phyloP scores from a whole-genome alignment of 2,888 invertebrate species.

The Clunio marinus region DNA sequence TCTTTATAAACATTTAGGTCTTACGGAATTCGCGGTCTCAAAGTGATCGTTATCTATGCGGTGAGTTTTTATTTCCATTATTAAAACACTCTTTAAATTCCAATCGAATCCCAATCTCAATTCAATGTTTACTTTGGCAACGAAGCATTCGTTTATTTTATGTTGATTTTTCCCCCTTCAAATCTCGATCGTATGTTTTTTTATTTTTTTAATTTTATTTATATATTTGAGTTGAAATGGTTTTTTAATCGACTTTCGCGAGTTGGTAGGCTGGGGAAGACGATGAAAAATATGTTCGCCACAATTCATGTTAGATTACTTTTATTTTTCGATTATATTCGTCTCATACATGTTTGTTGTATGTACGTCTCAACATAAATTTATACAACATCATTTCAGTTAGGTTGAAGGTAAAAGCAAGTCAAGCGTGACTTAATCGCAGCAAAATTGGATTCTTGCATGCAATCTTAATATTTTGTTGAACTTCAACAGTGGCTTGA shows the following conservation, averaged over 20 bases:
- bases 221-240: slow-evolving; percentile 25
- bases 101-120: background rate
- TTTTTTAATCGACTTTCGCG: slow-evolving; percentile 30
- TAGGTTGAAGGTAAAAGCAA: background rate
- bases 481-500: background rate
- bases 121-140: background rate
- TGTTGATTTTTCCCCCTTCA: background rate
- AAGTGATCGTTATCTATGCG: slow-evolving; percentile 38
- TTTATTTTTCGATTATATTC: background rate
- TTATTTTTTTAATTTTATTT: slow-evolving; percentile 3
- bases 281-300: slow-evolving; percentile 5
- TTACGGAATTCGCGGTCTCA: slow-evolving; percentile 38
- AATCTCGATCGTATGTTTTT: slow-evolving; percentile 7
- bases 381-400: too few relatives aligned
- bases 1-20: slow-evolving; percentile 12
- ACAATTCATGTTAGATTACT: slow-evolving; percentile 5
- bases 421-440: background rate
- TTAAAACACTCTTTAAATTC: slow-evolving; percentile 22
- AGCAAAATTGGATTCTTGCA: background rate
- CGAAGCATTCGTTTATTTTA: background rate
- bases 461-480: slow-evolving; percentile 19
- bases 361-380: too few relatives aligned
- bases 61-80: slow-evolving; percentile 30
- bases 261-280: background rate
- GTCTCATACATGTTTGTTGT: too few relatives aligned